Evolutionary conservation across 2,113 vertebrate species (phyloP), one percentile per base, ranked within the genome.

Genomic region (Strix uralensis): DNA sequence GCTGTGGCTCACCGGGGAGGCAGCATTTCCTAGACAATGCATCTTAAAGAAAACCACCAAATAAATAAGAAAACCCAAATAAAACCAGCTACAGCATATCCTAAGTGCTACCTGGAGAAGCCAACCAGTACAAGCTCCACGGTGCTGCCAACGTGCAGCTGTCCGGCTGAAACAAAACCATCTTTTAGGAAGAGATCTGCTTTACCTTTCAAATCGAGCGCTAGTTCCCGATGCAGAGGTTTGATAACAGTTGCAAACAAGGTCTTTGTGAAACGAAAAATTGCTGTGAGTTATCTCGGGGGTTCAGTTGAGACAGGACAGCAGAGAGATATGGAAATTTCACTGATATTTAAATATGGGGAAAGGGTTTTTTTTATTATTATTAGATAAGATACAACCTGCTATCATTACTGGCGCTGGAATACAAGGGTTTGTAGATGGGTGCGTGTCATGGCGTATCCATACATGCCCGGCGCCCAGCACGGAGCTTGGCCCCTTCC

Each of bases 21-120:
- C 40, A 32, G 74, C 79, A 7, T 13, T 49, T n/a, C 26, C 65
- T 19, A 32, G 23, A 55, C 34, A 40, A 57, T 0, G 8, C 59
- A 34, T 15, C 66, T 55, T 23, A 17, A 70, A 66, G 77, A 85
- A 59, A 89, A 32, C 8, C 51, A 58, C 38, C n/a, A 25, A 67
- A 78, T 32, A 54, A 67, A 49, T 1, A 47, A 40, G 34, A 15
- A 73, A 70, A 21, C 6, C 19, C n/a, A 23, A 38, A 42, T 9
- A 42, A 74, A 58, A 21, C 2, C 59, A 63, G 54, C 11, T 3
- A 5, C 16, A 4, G 36, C 10, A 3, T 1, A 9, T 49, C 61
- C 62, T 12, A 3, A 5, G 57, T 2, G 8, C 32, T 1, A 17
- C 23, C 69, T 0, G 1, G 40, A 15, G 19, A 8, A 18, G 36